Base-by-base conservation (phyloP, 2,797 vertebrate species). In the Typhlichthys eigenmanni region DNA sequence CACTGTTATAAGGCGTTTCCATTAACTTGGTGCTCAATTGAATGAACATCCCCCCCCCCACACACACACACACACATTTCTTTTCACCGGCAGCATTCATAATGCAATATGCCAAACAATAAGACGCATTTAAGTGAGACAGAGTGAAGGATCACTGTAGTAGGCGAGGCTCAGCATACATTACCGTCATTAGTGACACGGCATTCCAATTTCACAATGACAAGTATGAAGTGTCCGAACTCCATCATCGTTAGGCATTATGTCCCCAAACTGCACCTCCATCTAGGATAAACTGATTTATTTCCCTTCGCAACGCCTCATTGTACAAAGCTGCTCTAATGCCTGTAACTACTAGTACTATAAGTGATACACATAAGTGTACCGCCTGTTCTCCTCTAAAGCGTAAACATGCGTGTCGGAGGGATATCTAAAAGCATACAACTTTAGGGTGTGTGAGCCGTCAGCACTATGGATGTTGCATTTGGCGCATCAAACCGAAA, bases 191-290 rank as follows among this genome's bases (percentile, higher is more conserved):
- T 91, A 90, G 90, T 75, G 69, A 81, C 76, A 77, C 72, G 74
- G 84, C 84, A 84, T 82, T 86, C 85, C 90, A 88, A 90, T 91
- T 91, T 87, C 86, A 88, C 88, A 85, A 79, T 88, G 90, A 92
- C 90, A 91, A 89, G 88, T 90, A 91, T 86, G 82, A 90, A 91
- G 87, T 89, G 90, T 87, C 87, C 79, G 80, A 91, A 88, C 91
- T 92, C 91, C 83, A 91, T 91, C 89, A 92, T 92, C 76, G 84
- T 92, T 92, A 91, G 75, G 77, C 87, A 81, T 84, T 82, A 87
- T 80, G 88, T 81, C 87, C 84, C 87, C 79, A 79, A 90, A 87
- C 80, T 80, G 80, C 70, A 79, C 77, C 79, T 61, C 87, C 87
- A 85, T 87, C 78, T 72, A 75, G 72, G 80, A 87, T 78, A 85